These are phyloP conservation scores for Micronisus gabar DNA, from an alignment of 2,113 vertebrate genomes.

Conservation along the genomic window DNA sequence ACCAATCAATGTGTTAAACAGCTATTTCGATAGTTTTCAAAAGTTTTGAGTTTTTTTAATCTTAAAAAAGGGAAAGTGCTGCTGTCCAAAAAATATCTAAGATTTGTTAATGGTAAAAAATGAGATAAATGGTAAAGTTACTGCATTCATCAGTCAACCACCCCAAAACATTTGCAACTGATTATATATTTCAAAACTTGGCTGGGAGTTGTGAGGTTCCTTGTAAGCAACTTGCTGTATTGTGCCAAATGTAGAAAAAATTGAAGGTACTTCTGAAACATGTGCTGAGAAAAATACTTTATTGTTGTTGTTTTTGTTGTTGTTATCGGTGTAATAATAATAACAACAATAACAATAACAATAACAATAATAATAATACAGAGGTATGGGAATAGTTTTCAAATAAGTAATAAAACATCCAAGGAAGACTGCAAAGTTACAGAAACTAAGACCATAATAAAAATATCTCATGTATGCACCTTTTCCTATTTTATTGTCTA, in stretches of 20 bases:
- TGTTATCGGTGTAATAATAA: background rate
- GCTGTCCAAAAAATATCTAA: slow-evolving; percentile 29
- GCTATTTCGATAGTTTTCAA: background rate
- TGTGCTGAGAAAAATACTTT: background rate
- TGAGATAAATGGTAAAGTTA: slow-evolving; percentile 58
- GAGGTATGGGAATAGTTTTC: background rate
- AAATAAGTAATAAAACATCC: background rate
- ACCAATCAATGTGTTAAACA: background rate
- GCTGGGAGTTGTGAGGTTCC: slow-evolving; percentile 36
- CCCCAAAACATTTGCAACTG: slow-evolving; percentile 76
- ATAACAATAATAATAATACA: background rate
- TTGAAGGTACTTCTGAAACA: slow-evolving; percentile 37
- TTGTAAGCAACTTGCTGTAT: slow-evolving; percentile 13
- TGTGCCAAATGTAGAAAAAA: slow-evolving; percentile 19
- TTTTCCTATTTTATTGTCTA: slow-evolving; percentile 34
- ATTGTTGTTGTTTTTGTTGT: background rate
- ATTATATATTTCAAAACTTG: slow-evolving; percentile 65
- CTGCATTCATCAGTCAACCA: slow-evolving; percentile 62
- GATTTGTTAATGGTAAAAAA: slow-evolving; percentile 58
- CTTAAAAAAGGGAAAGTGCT: background rate
- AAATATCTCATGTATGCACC: background rate
- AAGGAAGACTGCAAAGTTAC: background rate
- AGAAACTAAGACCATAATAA: background rate
- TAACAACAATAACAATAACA: background rate
- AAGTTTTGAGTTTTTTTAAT: background rate